Conservation (phyloP, 2,113 vertebrate species). For the Scartelaos histophorus region DNA sequence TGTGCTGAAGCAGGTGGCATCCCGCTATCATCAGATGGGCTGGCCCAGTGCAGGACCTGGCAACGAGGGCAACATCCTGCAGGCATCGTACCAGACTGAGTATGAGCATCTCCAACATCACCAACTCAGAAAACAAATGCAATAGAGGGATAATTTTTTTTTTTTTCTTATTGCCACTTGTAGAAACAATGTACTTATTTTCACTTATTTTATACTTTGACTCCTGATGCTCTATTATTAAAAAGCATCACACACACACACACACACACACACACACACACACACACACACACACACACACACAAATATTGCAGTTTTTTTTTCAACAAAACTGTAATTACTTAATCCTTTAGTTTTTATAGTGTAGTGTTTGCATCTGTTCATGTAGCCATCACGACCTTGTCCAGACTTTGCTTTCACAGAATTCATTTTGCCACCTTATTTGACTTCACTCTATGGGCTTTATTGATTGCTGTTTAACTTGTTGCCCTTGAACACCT, state of each 20-base stretch:
- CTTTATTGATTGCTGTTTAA: constrained; percentile 2
- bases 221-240: background rate
- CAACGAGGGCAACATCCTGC: constrained; percentile 84
- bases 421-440: background rate
- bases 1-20: constrained; percentile 91
- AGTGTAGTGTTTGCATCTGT: background rate
- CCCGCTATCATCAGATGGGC: constrained; percentile 91
- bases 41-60: constrained; percentile 82
- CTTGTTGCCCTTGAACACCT: constrained; percentile 13
- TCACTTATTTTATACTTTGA: no score
- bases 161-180: no score
- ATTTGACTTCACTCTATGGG: background rate
- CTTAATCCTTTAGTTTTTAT: background rate
- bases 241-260: no score
- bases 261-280: no score
- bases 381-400: background rate
- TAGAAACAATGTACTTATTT: background rate
- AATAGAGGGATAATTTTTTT: no score
- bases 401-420: background rate
- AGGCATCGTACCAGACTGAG: constrained; percentile 92
- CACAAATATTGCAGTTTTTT: no score
- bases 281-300: no score
- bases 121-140: background rate
- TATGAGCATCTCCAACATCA: constrained; percentile 60
- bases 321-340: background rate